Evolutionary conservation across 2,888 invertebrate species (phyloP).

Genomic region (Pomacea canaliculata): DNA sequence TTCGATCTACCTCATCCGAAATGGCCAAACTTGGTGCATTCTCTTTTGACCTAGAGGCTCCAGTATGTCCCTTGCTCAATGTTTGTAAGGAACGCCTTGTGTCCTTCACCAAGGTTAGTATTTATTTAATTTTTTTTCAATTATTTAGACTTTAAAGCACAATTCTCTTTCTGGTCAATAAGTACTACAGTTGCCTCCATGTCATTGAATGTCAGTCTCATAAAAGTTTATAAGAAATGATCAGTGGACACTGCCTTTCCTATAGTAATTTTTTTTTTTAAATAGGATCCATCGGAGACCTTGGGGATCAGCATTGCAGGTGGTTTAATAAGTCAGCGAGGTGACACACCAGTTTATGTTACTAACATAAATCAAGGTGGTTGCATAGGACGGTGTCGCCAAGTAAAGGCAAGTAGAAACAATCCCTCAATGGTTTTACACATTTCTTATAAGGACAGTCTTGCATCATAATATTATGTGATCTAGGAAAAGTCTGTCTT

Average conservation of each 20-base stretch:
- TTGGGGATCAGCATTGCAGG: conserved; percentile 72
- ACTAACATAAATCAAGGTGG: conserved; percentile 71
- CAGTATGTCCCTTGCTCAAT: conserved; percentile 40
- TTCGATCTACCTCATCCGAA: conserved; percentile 58
- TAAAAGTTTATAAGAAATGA: too few species aligned
- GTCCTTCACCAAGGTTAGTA: conserved; percentile 50
- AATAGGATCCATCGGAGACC: conserved; percentile 67
- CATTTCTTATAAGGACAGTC: too few species aligned
- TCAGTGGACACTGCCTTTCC: too few species aligned
- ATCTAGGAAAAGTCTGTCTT: too few species aligned
- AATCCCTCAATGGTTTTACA: too few species aligned
- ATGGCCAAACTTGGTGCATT: conserved; percentile 37
- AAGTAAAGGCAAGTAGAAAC: conserved; percentile 65
- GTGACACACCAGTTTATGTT: conserved; percentile 72
- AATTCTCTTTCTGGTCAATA: too few species aligned
- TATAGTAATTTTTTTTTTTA: conserved; percentile 10
- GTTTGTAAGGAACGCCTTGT: conserved; percentile 52
- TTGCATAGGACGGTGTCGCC: conserved; percentile 68
- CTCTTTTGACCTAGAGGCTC: conserved; percentile 39
- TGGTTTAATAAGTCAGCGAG: conserved; percentile 70
- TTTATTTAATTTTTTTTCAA: neutral
- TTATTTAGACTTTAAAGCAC: neutral
- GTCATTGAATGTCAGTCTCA: too few species aligned
- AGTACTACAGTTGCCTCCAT: too few species aligned
- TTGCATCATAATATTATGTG: too few species aligned